A percentile compares a stretch with the other conserved stretches of the same genome.
phyloP scores from a whole-genome alignment of 1,140 invertebrate species.

The Trichonephila inaurata region DNA sequence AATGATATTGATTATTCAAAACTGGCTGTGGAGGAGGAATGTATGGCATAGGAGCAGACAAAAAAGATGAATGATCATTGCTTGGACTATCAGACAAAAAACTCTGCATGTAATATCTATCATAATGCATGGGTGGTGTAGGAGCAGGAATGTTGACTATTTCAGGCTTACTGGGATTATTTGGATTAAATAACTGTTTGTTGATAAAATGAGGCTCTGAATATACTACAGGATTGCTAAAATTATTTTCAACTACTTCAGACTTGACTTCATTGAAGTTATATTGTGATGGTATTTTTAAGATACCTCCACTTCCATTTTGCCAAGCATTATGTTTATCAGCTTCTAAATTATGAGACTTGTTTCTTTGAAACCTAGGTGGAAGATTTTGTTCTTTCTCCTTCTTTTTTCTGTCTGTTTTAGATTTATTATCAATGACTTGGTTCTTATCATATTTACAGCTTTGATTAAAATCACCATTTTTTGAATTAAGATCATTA shows the following conservation, averaged over 20 bases:
- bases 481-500: not conserved
- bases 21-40: constrained; percentile 71
- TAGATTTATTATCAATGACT: not conserved
- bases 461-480: not conserved
- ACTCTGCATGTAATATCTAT: not conserved
- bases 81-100: not conserved
- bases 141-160: constrained; percentile 81
- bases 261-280: constrained; percentile 77
- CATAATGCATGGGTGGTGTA: constrained; percentile 36
- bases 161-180: constrained; percentile 87
- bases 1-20: constrained; percentile 9
- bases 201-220: constrained; percentile 79
- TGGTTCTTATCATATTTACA: not conserved
- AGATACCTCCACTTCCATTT: constrained; percentile 57
- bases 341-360: not conserved
- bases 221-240: not conserved
- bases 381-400: constrained; percentile 54
- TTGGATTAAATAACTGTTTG: constrained; percentile 85
- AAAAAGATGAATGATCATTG: too few species aligned
- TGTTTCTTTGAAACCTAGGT: constrained; percentile 69
- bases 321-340: constrained; percentile 11
- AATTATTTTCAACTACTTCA: constrained; percentile 3
- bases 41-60: not conserved
- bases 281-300: constrained; percentile 56
- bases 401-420: constrained; percentile 40